Evolutionary conservation across 92 coral and sea anemone species (phyloP).

Genomic region (Actinernus sp.): DNA sequence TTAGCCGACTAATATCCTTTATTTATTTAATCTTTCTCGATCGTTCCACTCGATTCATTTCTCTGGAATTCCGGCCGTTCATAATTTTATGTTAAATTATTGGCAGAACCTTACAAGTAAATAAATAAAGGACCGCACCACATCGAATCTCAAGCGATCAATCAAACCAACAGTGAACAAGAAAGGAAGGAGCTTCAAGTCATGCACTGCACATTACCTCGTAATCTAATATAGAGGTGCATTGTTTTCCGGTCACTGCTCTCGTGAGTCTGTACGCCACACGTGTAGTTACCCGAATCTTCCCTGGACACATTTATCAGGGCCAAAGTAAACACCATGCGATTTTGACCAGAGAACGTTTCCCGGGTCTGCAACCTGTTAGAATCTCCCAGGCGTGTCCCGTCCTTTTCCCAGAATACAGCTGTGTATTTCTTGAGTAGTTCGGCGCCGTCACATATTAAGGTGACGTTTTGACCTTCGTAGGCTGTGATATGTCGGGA

Average conservation of each 20-base stretch:
- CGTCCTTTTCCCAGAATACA: constrained; percentile 8
- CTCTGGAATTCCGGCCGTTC: too few species aligned
- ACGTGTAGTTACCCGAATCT: constrained; percentile 57
- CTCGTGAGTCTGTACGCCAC: constrained; percentile 33
- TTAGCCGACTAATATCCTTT: too few species aligned
- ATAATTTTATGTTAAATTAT: too few species aligned
- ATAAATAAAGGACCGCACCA: too few species aligned
- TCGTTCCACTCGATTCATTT: too few species aligned
- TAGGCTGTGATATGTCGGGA: constrained; percentile 9
- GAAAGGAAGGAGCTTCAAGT: too few species aligned
- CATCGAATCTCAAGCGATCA: too few species aligned
- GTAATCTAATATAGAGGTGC: constrained; percentile 9
- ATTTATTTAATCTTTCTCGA: too few species aligned
- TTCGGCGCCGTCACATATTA: constrained; percentile 4
- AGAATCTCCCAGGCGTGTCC: not conserved
- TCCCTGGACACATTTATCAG: constrained; percentile 38
- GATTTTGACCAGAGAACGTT: not conserved
- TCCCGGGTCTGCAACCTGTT: not conserved
- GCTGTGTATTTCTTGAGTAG: not conserved
- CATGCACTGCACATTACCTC: too few species aligned
- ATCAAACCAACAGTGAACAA: too few species aligned
- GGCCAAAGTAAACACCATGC: constrained; percentile 37
- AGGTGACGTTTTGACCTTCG: constrained; percentile 7
- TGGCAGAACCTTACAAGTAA: too few species aligned
- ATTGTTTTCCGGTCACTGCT: constrained; percentile 29